A percentile compares a stretch with the other conserved stretches of the same genome.
phyloP scores from a whole-genome alignment of 2,113 vertebrate genomes.

The Mohoua ochrocephala region DNA sequence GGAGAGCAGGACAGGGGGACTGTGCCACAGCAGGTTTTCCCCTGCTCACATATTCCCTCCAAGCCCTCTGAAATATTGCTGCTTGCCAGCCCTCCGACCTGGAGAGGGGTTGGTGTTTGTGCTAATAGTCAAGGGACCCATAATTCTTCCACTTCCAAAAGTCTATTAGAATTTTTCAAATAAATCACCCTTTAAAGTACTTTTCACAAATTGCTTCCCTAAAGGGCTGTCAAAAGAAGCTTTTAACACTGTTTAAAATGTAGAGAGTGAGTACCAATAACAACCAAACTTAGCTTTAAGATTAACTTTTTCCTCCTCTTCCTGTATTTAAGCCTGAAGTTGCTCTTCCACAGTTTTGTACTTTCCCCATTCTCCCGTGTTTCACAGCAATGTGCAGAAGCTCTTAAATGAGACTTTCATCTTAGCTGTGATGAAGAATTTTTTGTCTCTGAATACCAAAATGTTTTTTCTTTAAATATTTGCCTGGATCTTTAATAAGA shows the following conservation, averaged over 20 bases:
- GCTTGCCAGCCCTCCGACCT: neutral
- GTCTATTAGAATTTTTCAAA: neutral
- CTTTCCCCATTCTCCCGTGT: neutral
- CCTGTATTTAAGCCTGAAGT: neutral
- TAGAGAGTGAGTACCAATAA: neutral
- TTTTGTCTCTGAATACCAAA: neutral
- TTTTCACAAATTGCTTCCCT: neutral
- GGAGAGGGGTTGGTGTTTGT: neutral
- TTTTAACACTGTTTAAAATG: neutral
- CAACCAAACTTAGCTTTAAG: neutral
- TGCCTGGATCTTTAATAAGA: neutral
- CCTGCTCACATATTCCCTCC: neutral
- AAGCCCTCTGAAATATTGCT: neutral
- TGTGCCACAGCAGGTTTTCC: neutral
- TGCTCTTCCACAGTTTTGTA: neutral
- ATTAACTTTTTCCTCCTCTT: neutral
- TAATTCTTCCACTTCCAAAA: neutral
- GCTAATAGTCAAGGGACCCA: neutral
- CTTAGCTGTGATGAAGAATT: neutral
- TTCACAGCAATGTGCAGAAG: neutral
- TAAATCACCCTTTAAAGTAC: neutral
- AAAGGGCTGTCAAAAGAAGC: neutral
- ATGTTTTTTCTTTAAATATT: conserved; percentile 39
- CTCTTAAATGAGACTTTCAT: neutral
- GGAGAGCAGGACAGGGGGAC: accelerated